A percentile compares a stretch with the other conserved stretches of the same genome.
Evolutionary conservation across 2,797 vertebrate genomes (phyloP).

Genomic region (Synaphobranchus kaupii): DNA sequence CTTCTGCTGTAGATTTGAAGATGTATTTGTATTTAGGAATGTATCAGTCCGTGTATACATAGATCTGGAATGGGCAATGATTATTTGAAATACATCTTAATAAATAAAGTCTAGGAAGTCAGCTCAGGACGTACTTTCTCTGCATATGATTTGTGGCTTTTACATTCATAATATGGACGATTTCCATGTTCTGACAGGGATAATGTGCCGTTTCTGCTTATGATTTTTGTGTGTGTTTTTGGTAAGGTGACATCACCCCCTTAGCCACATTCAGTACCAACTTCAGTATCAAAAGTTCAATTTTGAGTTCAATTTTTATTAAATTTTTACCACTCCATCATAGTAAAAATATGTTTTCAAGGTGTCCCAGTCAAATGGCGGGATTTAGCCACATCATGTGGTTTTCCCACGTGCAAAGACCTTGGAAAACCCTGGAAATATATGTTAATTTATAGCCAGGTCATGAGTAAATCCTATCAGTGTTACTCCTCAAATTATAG

Average conservation of each 20-base stretch:
- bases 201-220: not conserved
- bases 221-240: not conserved
- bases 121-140: constrained; percentile 46
- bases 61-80: not conserved
- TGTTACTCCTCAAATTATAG: not conserved
- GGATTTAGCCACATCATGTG: not conserved
- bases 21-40: constrained; percentile 22
- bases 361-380: not conserved
- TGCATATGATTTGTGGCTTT: not conserved
- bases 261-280: not conserved
- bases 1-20: constrained; percentile 25
- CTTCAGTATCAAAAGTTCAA: not conserved
- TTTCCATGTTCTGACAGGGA: not conserved
- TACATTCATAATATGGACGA: not conserved
- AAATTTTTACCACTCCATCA: not conserved
- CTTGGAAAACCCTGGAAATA: not conserved
- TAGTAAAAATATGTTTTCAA: not conserved
- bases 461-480: not conserved
- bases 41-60: not conserved
- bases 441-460: not conserved
- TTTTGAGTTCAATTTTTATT: not conserved
- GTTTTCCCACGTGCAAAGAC: not conserved
- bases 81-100: constrained; percentile 25
- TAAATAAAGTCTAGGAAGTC: constrained; percentile 48
- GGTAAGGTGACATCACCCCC: not conserved